phyloP scores from a whole-genome alignment of 1,140 invertebrate genomes.

The Nomia melanderi region DNA sequence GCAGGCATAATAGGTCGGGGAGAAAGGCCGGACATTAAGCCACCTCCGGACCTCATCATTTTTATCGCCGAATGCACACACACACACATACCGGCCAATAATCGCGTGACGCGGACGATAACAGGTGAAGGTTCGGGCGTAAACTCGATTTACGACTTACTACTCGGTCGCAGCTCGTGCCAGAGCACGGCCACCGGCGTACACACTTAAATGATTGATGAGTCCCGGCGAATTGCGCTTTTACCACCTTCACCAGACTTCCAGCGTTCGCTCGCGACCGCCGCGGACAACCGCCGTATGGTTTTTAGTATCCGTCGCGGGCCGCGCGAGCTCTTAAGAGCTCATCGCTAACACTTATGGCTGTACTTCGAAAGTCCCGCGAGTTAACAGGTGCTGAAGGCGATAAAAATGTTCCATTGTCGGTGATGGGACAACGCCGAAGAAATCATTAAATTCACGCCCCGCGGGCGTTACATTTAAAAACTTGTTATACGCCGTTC shows the following conservation, averaged over 20 bases:
- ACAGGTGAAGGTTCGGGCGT: constrained; percentile 19
- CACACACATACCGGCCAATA: constrained; percentile 5
- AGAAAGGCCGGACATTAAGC: neutral
- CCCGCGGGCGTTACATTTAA: too few species aligned
- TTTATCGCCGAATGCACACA: neutral
- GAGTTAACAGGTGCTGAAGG: neutral
- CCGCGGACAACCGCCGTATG: too few species aligned
- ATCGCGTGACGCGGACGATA: constrained; percentile 25
- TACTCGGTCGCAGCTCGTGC: constrained; percentile 7
- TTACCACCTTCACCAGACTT: neutral
- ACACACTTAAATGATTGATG: constrained; percentile 50
- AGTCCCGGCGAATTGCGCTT: constrained; percentile 25
- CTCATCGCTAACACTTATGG: too few species aligned
- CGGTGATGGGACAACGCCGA: too few species aligned
- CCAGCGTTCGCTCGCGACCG: too few species aligned
- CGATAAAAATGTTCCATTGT: too few species aligned
- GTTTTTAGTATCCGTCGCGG: too few species aligned
- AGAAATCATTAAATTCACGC: too few species aligned
- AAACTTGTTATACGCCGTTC: too few species aligned
- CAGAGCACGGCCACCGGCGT: neutral
- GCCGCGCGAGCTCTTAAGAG: too few species aligned
- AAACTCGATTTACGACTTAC: constrained; percentile 43
- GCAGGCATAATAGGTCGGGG: neutral
- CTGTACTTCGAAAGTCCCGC: neutral
- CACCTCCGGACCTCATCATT: neutral